A percentile compares a stretch with the other conserved stretches of the same genome.
Conservation (phyloP, 2,113 vertebrate genomes). For the Oncorhynchus kisutch region DNA sequence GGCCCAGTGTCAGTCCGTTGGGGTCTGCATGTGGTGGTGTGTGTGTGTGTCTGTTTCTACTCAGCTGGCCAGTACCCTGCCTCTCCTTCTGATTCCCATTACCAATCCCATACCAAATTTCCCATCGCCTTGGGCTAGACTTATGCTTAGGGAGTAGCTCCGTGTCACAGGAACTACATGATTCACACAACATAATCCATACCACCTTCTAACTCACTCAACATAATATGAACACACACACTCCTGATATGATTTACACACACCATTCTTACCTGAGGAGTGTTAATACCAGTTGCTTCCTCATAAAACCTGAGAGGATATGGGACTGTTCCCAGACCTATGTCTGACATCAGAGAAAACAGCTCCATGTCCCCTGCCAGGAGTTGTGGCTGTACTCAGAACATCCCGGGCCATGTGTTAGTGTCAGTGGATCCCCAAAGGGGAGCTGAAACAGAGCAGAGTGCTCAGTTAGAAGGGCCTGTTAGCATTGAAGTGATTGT, state of each 20-base stretch:
- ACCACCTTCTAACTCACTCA: conserved; percentile 12
- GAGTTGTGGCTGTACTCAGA: neutral
- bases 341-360: neutral
- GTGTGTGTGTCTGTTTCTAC: neutral
- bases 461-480: neutral
- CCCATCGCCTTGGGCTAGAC: conserved; percentile 10
- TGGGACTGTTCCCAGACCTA: neutral
- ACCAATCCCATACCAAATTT: conserved; percentile 13
- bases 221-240: too few relatives aligned
- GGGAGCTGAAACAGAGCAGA: neutral
- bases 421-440: neutral
- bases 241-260: too few relatives aligned
- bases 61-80: conserved; percentile 1
- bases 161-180: neutral
- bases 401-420: neutral
- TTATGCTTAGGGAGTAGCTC: conserved; percentile 11
- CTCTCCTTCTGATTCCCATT: conserved; percentile 39
- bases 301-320: neutral
- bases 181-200: conserved; percentile 20
- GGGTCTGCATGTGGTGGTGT: neutral
- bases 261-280: too few relatives aligned
- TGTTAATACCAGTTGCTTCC: neutral
- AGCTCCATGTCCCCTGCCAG: neutral
- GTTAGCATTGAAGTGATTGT: conserved; percentile 14
- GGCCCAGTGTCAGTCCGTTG: neutral